Conservation (phyloP, 1,140 invertebrate genomes). For the Drosophila persimilis region DNA sequence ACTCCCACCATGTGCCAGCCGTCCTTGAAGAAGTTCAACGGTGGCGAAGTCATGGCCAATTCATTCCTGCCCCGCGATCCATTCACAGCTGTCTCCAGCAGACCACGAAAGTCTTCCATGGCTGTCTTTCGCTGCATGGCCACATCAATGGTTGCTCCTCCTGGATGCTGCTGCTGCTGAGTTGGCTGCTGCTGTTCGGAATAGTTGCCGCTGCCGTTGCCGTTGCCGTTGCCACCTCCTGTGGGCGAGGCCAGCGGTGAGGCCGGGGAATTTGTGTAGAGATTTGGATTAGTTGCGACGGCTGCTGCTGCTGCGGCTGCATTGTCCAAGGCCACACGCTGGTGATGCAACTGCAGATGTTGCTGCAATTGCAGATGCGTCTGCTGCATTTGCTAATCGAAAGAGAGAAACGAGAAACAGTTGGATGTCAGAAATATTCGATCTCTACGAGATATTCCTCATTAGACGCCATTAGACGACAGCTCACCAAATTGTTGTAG, state of each 20-base stretch:
- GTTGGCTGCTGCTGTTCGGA: slow-evolving; percentile 56
- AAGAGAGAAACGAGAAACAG: not conserved
- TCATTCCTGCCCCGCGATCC: slow-evolving; percentile 56
- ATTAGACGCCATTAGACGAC: too few species aligned
- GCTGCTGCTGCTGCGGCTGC: slow-evolving; percentile 41
- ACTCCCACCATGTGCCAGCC: slow-evolving; percentile 71
- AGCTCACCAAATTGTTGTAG: slow-evolving; percentile 77
- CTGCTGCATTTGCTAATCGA: slow-evolving; percentile 51
- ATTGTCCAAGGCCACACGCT: slow-evolving; percentile 46
- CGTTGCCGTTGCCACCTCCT: slow-evolving; percentile 71
- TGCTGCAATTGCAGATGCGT: slow-evolving; percentile 63
- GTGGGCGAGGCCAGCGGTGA: slow-evolving; percentile 82
- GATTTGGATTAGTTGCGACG: slow-evolving; percentile 10
- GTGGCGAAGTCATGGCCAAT: slow-evolving; percentile 46
- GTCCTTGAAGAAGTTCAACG: slow-evolving; percentile 68
- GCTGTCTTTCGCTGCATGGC: slow-evolving; percentile 55
- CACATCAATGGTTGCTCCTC: slow-evolving; percentile 35
- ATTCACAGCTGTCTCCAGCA: slow-evolving; percentile 62
- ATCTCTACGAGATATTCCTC: too few species aligned
- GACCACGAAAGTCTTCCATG: slow-evolving; percentile 66
- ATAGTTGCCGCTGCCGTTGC: slow-evolving; percentile 78
- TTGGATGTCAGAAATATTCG: not conserved
- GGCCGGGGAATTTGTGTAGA: slow-evolving; percentile 71
- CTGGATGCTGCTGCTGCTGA: slow-evolving; percentile 60
- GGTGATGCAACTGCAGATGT: slow-evolving; percentile 61